Evolutionary conservation across 2,113 vertebrate species (phyloP).

Genomic region (Montifringilla adamsi): DNA sequence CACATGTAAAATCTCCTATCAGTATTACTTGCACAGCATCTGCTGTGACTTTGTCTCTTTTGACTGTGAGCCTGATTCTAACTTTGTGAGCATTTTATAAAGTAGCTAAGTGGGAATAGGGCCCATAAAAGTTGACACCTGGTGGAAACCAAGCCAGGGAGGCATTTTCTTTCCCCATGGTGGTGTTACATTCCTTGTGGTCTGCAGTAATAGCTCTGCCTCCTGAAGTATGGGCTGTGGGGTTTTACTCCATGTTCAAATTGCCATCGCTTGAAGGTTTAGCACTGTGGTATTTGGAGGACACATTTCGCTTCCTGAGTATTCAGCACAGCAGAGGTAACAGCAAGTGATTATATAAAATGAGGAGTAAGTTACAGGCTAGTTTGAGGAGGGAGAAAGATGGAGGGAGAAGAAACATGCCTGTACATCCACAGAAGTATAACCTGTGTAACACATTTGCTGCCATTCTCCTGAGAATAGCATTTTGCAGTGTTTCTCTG

Average conservation of each 20-base stretch:
- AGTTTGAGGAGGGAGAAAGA: neutral
- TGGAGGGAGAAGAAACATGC: neutral
- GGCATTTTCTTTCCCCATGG: neutral
- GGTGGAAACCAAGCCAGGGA: slow-evolving; percentile 11
- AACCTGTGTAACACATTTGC: neutral
- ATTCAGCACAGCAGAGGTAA: neutral
- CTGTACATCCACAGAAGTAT: neutral
- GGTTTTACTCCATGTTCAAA: neutral
- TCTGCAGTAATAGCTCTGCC: slow-evolving; percentile 17
- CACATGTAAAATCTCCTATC: neutral
- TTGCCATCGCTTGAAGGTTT: neutral
- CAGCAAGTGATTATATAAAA: neutral
- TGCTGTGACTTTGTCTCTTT: neutral
- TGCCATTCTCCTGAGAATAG: neutral
- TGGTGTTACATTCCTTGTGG: slow-evolving; percentile 35
- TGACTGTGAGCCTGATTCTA: neutral
- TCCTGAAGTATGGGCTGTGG: neutral
- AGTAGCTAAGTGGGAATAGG: neutral
- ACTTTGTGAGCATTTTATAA: neutral
- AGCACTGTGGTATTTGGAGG: neutral
- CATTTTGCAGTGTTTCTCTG: neutral
- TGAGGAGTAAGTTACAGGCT: neutral
- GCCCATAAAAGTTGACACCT: slow-evolving; percentile 24
- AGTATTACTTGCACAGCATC: neutral
- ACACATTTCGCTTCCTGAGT: neutral